Percentiles rank a stretch among this genome's conserved stretches.
phyloP scores from a whole-genome alignment of 30 jellyfish, hydroid and myxozoan species.

The Hydractinia echinata region DNA sequence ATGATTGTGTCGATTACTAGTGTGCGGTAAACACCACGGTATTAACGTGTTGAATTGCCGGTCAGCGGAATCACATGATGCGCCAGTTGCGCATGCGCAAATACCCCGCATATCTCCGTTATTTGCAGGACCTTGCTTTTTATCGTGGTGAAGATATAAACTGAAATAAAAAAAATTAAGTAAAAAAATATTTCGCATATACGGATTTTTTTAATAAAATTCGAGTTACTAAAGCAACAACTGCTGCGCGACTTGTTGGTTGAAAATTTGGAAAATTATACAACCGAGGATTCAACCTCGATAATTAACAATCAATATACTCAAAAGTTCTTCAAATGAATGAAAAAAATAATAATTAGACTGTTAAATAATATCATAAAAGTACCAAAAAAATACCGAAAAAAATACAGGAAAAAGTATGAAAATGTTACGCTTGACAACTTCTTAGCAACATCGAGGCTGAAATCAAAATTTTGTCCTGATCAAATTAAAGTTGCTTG shows the following conservation, averaged over 20 bases:
- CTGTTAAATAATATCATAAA: too few species aligned
- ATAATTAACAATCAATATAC: too few species aligned
- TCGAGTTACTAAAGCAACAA: background rate
- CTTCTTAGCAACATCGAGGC: too few species aligned
- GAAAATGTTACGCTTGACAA: background rate
- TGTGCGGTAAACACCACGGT: conserved; percentile 97
- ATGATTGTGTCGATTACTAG: conserved; percentile 86
- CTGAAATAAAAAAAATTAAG: conserved; percentile 31
- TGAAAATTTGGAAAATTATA: too few species aligned
- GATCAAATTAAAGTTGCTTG: background rate
- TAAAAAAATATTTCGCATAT: background rate
- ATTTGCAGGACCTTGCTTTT: conserved; percentile 65
- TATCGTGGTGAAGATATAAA: conserved; percentile 72
- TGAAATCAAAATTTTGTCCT: too few species aligned
- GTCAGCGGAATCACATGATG: conserved; percentile 82
- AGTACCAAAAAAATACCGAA: background rate
- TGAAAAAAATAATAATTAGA: too few species aligned
- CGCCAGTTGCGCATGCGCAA: conserved; percentile 90
- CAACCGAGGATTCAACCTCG: too few species aligned
- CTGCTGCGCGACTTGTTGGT: background rate
- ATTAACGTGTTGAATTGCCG: conserved; percentile 85
- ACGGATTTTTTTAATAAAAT: background rate
- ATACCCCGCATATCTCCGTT: conserved; percentile 85
- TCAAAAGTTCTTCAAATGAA: too few species aligned
- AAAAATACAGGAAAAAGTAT: background rate